phyloP scores from a whole-genome alignment of 2,888 invertebrate species.

The Hemithea aestivaria region DNA sequence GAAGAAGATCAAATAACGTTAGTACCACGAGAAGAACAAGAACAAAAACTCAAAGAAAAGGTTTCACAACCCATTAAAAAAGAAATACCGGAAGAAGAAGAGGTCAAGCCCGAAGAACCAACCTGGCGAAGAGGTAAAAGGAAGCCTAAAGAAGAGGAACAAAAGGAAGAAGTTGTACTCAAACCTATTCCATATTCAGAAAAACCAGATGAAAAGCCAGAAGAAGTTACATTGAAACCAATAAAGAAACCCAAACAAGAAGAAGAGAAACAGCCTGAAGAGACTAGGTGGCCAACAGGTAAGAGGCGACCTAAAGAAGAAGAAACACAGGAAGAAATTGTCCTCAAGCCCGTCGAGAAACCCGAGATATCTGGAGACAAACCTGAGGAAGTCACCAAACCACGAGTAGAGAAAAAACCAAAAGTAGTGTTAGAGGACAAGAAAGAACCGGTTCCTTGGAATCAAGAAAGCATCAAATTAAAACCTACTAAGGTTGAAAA shows the following conservation, averaged over 20 bases:
- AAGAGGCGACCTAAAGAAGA: constrained; percentile 42
- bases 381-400: constrained; percentile 36
- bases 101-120: constrained; percentile 33
- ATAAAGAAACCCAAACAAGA: constrained; percentile 43
- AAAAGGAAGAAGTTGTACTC: constrained; percentile 16
- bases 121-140: constrained; percentile 19
- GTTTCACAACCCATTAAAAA: constrained; percentile 24
- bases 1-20: constrained; percentile 3
- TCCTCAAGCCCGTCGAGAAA: constrained; percentile 49
- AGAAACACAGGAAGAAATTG: constrained; percentile 35
- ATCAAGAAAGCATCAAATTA: constrained; percentile 81
- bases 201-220: constrained; percentile 24
- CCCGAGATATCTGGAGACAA: constrained; percentile 38
- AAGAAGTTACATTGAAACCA: constrained; percentile 25
- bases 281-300: constrained; percentile 23
- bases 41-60: constrained; percentile 61
- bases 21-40: constrained; percentile 22
- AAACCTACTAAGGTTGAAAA: constrained; percentile 80
- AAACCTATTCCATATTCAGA: constrained; percentile 16
- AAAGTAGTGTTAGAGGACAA: constrained; percentile 35
- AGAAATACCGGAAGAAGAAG: constrained; percentile 20
- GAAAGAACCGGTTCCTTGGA: constrained; percentile 73
- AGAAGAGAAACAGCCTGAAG: constrained; percentile 4
- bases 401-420: constrained; percentile 30
- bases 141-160: constrained; percentile 15